These are phyloP conservation scores for Rallus crepitans DNA, from an alignment of 2,797 vertebrate genomes.

Conservation along the genomic window DNA sequence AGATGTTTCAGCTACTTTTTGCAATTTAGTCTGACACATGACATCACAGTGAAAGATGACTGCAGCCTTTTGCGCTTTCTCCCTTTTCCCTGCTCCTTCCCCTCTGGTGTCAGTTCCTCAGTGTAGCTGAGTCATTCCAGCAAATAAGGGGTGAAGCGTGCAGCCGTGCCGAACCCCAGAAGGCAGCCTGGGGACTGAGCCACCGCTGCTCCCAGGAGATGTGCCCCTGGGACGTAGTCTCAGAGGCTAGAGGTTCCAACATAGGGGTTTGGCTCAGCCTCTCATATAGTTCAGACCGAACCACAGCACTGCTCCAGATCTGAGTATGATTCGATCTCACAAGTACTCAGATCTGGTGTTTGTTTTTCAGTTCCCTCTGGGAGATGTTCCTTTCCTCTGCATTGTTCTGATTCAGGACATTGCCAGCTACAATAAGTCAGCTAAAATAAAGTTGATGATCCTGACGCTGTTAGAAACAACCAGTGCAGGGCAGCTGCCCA, in stretches of 20 bases:
- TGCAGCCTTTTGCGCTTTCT: neutral
- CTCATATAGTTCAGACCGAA: neutral
- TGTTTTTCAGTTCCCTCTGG: neutral
- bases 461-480: neutral
- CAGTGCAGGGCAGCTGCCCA: neutral
- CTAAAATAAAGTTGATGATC: neutral
- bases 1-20: neutral
- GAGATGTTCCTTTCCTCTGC: neutral
- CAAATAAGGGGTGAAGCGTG: neutral
- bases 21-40: neutral
- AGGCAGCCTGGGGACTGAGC: neutral
- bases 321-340: neutral
- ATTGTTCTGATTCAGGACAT: neutral
- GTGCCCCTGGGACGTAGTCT: neutral
- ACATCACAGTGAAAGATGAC: neutral
- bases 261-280: neutral
- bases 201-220: neutral
- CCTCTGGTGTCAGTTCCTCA: neutral
- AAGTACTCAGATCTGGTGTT: neutral
- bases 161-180: neutral
- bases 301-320: neutral
- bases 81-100: neutral
- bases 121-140: neutral
- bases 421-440: neutral
- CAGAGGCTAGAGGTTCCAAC: neutral